These are phyloP conservation scores for Platanista minor DNA, from an alignment of 2,113 vertebrate species.

Conservation along the genomic window DNA sequence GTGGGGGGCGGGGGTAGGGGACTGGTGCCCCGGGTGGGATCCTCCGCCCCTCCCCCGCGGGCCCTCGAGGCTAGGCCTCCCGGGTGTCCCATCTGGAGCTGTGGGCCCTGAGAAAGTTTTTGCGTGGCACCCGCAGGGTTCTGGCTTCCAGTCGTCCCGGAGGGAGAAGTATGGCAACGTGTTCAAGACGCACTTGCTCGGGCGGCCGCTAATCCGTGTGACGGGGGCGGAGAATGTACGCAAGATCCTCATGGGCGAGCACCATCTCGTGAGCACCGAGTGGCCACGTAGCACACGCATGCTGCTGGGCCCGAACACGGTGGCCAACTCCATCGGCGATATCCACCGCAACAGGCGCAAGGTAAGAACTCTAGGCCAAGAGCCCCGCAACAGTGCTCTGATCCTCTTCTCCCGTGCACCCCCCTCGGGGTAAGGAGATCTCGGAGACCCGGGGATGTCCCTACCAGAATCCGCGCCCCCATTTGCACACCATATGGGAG, in stretches of 20 bases:
- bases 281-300: slow-evolving; percentile 96
- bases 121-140: slow-evolving; percentile 55
- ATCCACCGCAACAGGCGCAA: slow-evolving; percentile 95
- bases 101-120: not conserved
- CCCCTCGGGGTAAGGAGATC: not conserved
- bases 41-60: not conserved
- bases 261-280: slow-evolving; percentile 94
- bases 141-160: slow-evolving; percentile 72
- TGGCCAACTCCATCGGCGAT: slow-evolving; percentile 97
- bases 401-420: not conserved
- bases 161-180: slow-evolving; percentile 93
- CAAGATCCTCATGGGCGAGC: slow-evolving; percentile 96
- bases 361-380: slow-evolving; percentile 78
- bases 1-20: not conserved
- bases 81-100: not conserved
- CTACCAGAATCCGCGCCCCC: not conserved
- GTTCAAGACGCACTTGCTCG: slow-evolving; percentile 96
- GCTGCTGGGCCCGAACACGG: slow-evolving; percentile 93
- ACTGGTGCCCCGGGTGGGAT: not conserved
- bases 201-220: slow-evolving; percentile 93
- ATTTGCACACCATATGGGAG: not conserved
- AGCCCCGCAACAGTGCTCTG: not conserved
- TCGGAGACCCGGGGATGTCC: accelerated
- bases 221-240: slow-evolving; percentile 95
- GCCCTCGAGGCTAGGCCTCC: not conserved